These are phyloP conservation scores for Stichodactyla mertensii DNA, from an alignment of 64 coral and sea anemone species.

Conservation along the genomic window DNA sequence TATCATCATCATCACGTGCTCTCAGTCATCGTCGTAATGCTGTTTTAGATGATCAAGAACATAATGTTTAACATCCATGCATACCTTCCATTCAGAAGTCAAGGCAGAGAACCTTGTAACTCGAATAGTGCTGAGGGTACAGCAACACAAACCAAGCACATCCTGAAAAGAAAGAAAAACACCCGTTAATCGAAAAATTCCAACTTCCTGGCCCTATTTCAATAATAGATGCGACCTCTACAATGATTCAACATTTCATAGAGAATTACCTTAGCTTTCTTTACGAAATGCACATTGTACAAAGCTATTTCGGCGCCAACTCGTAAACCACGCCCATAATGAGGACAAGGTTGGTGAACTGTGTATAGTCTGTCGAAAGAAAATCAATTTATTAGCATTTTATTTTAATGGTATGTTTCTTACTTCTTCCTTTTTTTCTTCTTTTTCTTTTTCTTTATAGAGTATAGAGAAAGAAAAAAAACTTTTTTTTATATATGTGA, in stretches of 20 bases:
- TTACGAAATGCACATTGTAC: constrained; percentile 6
- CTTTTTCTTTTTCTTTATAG: too few relatives aligned
- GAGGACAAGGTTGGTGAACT: constrained; percentile 16
- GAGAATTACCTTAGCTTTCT: not conserved
- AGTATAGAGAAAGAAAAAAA: too few relatives aligned
- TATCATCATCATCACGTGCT: too few relatives aligned
- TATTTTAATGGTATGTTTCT: too few relatives aligned
- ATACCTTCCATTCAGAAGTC: constrained; percentile 19
- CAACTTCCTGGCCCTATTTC: too few relatives aligned
- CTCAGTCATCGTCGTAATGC: too few relatives aligned
- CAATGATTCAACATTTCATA: not conserved
- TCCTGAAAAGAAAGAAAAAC: not conserved
- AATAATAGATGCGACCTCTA: too few relatives aligned
- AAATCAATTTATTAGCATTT: not conserved
- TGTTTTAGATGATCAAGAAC: too few relatives aligned
- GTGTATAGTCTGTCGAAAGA: constrained; percentile 15
- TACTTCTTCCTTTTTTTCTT: too few relatives aligned
- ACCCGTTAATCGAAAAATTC: not conserved
- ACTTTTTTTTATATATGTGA: too few relatives aligned
- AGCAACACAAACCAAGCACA: constrained; percentile 10
- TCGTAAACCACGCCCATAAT: constrained; percentile 6
- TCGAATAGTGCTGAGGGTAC: constrained; percentile 15
- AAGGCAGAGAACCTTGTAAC: constrained; percentile 2
- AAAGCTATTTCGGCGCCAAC: constrained; percentile 6
- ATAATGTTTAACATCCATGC: not conserved